Conservation (phyloP, 2,797 vertebrate genomes). For the Acestrorhynchus altus region DNA sequence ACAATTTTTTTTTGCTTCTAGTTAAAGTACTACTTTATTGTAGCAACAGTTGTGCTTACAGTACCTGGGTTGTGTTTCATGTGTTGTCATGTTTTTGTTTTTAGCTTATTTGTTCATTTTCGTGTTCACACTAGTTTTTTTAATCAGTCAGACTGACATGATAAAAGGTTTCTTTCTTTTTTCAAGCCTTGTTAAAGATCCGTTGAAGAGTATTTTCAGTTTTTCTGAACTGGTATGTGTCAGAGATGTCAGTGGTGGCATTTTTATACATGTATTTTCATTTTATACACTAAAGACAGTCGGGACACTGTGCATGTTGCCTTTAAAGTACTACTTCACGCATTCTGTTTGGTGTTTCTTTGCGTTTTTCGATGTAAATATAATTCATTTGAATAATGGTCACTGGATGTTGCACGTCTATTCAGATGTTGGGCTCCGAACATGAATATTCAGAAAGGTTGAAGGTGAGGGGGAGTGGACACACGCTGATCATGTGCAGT, state of each 20-base stretch:
- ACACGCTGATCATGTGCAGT: not conserved
- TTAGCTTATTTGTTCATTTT: conserved; percentile 11
- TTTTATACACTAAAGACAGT: conserved; percentile 43
- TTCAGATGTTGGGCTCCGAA: not conserved
- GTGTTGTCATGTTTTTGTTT: not conserved
- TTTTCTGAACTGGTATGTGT: conserved; percentile 2
- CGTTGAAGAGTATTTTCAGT: not conserved
- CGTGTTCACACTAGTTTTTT: not conserved
- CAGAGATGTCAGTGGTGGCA: not conserved
- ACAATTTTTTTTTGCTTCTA: conserved; percentile 29
- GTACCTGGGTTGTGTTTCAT: not conserved
- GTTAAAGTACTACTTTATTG: conserved; percentile 55
- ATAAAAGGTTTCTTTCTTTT: not conserved
- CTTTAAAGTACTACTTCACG: conserved; percentile 21
- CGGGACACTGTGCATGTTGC: conserved; percentile 42
- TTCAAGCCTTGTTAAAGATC: conserved; percentile 25
- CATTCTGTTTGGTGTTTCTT: not conserved
- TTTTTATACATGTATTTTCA: conserved; percentile 22
- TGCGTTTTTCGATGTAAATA: not conserved
- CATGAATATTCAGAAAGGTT: not conserved
- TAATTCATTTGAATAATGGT: not conserved
- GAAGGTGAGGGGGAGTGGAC: not conserved
- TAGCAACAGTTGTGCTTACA: conserved; percentile 28
- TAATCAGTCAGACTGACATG: not conserved
- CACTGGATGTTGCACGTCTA: not conserved